Conservation (phyloP, 1,140 invertebrate genomes). For the Riptortus pedestris region DNA sequence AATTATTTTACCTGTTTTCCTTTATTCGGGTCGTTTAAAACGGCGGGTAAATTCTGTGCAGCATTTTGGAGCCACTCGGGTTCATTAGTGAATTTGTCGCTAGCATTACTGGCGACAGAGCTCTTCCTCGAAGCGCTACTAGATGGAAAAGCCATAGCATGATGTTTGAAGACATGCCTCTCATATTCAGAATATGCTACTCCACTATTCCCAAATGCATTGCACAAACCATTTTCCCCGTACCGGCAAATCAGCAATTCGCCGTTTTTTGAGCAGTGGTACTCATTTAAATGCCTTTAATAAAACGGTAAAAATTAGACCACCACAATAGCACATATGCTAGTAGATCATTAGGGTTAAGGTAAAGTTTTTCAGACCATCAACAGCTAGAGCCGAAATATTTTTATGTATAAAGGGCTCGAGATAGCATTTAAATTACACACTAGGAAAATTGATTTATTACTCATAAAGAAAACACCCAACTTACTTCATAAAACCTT, state of each 20-base stretch:
- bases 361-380: no score
- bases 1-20: slow-evolving; percentile 76
- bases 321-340: no score
- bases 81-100: slow-evolving; percentile 30
- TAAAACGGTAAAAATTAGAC: slow-evolving; percentile 14
- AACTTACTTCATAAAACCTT: slow-evolving; percentile 23
- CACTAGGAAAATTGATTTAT: no score
- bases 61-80: slow-evolving; percentile 68
- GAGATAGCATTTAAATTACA: no score
- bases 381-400: no score
- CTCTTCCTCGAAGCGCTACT: slow-evolving; percentile 11
- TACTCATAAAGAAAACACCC: no score
- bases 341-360: no score
- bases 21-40: slow-evolving; percentile 87
- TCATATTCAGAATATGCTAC: slow-evolving; percentile 81
- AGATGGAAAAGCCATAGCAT: slow-evolving; percentile 36
- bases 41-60: slow-evolving; percentile 88
- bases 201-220: slow-evolving; percentile 74
- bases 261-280: slow-evolving; percentile 77
- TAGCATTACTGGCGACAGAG: slow-evolving; percentile 16
- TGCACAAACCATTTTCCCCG: slow-evolving; percentile 78
- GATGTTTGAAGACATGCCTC: slow-evolving; percentile 71
- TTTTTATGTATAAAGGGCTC: no score
- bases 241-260: slow-evolving; percentile 81
- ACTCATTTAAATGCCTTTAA: slow-evolving; percentile 63